phyloP scores from a whole-genome alignment of 1,140 invertebrate species.

The Melipona quadrifasciata region DNA sequence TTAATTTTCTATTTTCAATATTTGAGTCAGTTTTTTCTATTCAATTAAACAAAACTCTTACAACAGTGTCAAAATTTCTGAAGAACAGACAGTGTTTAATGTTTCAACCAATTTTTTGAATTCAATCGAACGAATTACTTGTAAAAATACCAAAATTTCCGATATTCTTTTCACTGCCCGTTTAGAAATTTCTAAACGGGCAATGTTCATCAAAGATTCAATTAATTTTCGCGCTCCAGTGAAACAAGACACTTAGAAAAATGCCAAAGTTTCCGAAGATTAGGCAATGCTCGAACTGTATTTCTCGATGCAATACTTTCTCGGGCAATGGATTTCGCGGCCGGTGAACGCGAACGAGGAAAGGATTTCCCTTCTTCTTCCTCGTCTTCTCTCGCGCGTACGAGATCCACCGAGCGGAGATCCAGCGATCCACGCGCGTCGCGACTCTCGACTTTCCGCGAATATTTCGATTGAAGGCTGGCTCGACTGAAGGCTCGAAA shows the following conservation, averaged over 20 bases:
- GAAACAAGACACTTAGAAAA: not conserved
- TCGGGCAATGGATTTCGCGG: constrained; percentile 19
- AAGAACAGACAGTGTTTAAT: not conserved
- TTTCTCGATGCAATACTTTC: not conserved
- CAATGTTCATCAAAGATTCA: too few species aligned
- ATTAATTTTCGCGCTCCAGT: too few species aligned
- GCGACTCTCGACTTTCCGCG: constrained; percentile 1
- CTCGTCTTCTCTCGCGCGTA: constrained; percentile 11
- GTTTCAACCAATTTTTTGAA: not conserved
- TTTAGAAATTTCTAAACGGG: too few species aligned
- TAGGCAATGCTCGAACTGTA: not conserved
- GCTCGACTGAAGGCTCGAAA: not conserved
- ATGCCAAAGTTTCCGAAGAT: not conserved
- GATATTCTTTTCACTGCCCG: too few species aligned
- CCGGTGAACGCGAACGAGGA: constrained; percentile 33
- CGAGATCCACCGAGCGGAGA: not conserved
- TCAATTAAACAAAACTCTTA: not conserved
- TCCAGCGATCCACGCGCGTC: too few species aligned
- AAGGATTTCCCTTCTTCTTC: constrained; percentile 45
- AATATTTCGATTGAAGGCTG: constrained; percentile 14
- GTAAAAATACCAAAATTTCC: too few species aligned
- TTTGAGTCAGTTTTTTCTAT: too few species aligned
- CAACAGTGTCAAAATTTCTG: not conserved
- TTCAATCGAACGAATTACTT: too few species aligned
- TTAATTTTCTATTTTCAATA: too few species aligned